Conservation (phyloP, 2,113 vertebrate genomes). For the Otis tarda region DNA sequence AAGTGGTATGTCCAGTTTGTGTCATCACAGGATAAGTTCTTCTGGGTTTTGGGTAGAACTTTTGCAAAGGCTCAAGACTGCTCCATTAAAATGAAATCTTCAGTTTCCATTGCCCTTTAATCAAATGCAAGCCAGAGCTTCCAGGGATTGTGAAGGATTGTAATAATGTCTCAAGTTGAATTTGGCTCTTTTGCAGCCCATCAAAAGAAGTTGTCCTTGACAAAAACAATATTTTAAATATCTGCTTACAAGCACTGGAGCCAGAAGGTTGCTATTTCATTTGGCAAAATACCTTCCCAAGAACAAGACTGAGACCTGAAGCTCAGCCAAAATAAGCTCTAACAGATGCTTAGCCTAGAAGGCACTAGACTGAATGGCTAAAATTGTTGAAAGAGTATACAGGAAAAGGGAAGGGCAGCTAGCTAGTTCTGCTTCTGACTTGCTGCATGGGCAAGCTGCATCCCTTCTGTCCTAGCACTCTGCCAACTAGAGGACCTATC, state of each 20-base stretch:
- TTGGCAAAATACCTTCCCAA: slow-evolving; percentile 52
- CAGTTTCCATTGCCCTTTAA: slow-evolving; percentile 25
- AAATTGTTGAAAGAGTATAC: neutral
- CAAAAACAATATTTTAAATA: slow-evolving; percentile 62
- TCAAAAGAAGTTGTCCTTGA: slow-evolving; percentile 48
- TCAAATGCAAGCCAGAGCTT: slow-evolving; percentile 40
- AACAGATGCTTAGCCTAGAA: slow-evolving; percentile 56
- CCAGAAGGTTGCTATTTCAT: slow-evolving; percentile 49
- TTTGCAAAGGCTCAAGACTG: neutral
- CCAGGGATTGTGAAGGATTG: slow-evolving; percentile 29
- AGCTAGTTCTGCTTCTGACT: neutral
- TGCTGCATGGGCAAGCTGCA: neutral
- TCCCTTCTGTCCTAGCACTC: neutral
- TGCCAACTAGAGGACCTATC: neutral
- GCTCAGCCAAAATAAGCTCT: slow-evolving; percentile 54
- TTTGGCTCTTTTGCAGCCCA: slow-evolving; percentile 47
- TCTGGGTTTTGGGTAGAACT: neutral
- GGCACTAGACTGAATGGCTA: neutral
- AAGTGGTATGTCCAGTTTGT: neutral
- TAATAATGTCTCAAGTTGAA: slow-evolving; percentile 37
- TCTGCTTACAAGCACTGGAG: neutral
- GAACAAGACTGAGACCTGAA: slow-evolving; percentile 23
- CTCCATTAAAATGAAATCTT: slow-evolving; percentile 3
- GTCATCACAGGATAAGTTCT: neutral
- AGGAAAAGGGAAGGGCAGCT: slow-evolving; percentile 15